phyloP scores from a whole-genome alignment of 2,113 vertebrate genomes.

The Campylomormyrus numenius region DNA sequence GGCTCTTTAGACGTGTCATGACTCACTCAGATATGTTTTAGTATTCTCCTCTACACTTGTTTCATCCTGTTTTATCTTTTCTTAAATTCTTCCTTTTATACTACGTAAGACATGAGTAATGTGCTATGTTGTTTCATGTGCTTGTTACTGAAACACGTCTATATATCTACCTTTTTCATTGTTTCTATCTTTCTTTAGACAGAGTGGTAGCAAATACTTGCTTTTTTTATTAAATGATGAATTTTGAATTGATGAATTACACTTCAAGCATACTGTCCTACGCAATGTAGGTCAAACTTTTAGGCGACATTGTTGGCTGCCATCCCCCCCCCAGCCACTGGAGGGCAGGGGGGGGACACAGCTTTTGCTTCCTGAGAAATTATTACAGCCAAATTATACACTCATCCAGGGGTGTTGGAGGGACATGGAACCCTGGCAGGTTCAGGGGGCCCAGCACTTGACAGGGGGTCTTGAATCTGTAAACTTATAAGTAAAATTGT shows the following conservation, averaged over 20 bases:
- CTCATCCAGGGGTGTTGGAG: not conserved
- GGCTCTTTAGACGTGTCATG: not conserved
- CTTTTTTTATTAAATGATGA: not conserved
- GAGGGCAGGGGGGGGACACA: not conserved
- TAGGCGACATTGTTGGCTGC: not conserved
- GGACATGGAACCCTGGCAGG: not conserved
- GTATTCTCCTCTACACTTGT: not conserved
- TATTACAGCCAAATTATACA: not conserved
- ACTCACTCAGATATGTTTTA: not conserved
- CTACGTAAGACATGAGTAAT: not conserved
- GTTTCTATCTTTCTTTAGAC: not conserved
- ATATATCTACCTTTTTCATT: not conserved
- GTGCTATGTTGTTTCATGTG: not conserved
- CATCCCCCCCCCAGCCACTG: not conserved
- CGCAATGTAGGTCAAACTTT: not conserved
- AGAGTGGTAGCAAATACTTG: not conserved
- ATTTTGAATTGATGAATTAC: not conserved
- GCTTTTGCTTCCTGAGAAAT: not conserved
- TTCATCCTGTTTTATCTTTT: not conserved
- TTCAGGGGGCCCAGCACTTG: not conserved
- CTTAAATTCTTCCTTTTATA: not conserved
- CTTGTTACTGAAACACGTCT: not conserved
- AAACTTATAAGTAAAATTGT: not conserved
- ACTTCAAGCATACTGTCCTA: not conserved
- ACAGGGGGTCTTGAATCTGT: not conserved